Evolutionary conservation across 2,797 vertebrate species (phyloP).

Genomic region (Pachyuromys duprasi): DNA sequence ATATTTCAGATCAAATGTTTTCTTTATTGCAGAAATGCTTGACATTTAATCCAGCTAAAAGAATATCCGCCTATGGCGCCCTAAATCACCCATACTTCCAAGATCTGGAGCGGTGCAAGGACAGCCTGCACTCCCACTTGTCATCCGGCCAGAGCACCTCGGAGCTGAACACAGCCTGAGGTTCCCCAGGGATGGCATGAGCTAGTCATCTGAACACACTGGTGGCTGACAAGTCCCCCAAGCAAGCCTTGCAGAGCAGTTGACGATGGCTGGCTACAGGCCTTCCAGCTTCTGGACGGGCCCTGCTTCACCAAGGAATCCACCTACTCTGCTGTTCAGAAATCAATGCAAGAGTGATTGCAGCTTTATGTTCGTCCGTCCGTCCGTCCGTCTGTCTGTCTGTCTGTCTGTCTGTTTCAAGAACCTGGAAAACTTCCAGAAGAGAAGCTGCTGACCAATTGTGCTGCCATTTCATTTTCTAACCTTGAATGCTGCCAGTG

Average conservation of each 20-base stretch:
- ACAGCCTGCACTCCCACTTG: constrained; percentile 92
- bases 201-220: constrained; percentile 73
- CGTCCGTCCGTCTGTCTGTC: constrained; percentile 80
- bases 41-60: constrained; percentile 96
- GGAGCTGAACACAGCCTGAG: constrained; percentile 94
- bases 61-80: constrained; percentile 97
- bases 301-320: constrained; percentile 84
- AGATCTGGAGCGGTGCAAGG: constrained; percentile 94
- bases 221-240: constrained; percentile 72
- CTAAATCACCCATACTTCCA: constrained; percentile 97
- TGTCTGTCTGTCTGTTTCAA: constrained; percentile 82
- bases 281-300: constrained; percentile 80
- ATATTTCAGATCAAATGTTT: background rate
- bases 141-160: constrained; percentile 93
- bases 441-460: constrained; percentile 90
- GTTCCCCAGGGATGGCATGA: constrained; percentile 66
- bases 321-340: constrained; percentile 86
- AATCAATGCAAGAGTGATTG: constrained; percentile 88
- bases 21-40: constrained; percentile 94
- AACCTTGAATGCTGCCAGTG: constrained; percentile 86
- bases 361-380: constrained; percentile 88
- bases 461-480: constrained; percentile 89
- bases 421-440: constrained; percentile 87
- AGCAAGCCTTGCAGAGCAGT: constrained; percentile 76
- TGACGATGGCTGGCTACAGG: constrained; percentile 73